A percentile compares a stretch with the other conserved stretches of the same genome.
Evolutionary conservation across 2,113 vertebrate genomes (phyloP).

Genomic region (Synodontis membranacea): DNA sequence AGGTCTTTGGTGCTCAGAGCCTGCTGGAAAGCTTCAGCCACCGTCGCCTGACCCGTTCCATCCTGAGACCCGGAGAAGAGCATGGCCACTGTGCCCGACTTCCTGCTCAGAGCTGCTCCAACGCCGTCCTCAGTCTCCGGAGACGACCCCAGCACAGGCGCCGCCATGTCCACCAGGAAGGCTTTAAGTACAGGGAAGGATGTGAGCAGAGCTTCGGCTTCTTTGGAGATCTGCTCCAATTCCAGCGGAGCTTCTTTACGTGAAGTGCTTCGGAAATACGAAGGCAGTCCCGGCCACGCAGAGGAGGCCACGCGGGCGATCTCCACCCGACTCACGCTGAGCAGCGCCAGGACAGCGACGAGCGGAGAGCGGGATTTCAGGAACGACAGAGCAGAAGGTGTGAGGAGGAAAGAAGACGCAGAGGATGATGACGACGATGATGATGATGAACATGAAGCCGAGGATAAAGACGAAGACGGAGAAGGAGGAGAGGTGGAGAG

Average conservation of each 20-base stretch:
- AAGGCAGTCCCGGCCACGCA: conserved; percentile 77
- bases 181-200: conserved; percentile 80
- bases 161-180: conserved; percentile 79
- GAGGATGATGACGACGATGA: conserved; percentile 45
- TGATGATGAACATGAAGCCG: conserved; percentile 26
- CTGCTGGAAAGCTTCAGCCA: conserved; percentile 81
- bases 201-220: conserved; percentile 81
- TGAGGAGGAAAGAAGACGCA: conserved; percentile 75
- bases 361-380: conserved; percentile 85
- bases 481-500: conserved; percentile 52
- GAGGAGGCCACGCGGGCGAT: conserved; percentile 47
- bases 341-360: conserved; percentile 79
- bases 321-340: conserved; percentile 74
- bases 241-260: conserved; percentile 81
- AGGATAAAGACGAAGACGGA: conserved; percentile 33
- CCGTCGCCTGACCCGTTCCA: conserved; percentile 65
- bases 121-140: conserved; percentile 62
- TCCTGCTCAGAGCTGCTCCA: conserved; percentile 76
- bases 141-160: conserved; percentile 71
- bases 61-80: conserved; percentile 84
- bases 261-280: conserved; percentile 80
- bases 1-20: conserved; percentile 78
- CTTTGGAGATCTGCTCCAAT: conserved; percentile 81
- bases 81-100: conserved; percentile 69
- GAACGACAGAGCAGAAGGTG: conserved; percentile 83